Conservation (phyloP, 2,113 vertebrate species). For the Scartelaos histophorus region DNA sequence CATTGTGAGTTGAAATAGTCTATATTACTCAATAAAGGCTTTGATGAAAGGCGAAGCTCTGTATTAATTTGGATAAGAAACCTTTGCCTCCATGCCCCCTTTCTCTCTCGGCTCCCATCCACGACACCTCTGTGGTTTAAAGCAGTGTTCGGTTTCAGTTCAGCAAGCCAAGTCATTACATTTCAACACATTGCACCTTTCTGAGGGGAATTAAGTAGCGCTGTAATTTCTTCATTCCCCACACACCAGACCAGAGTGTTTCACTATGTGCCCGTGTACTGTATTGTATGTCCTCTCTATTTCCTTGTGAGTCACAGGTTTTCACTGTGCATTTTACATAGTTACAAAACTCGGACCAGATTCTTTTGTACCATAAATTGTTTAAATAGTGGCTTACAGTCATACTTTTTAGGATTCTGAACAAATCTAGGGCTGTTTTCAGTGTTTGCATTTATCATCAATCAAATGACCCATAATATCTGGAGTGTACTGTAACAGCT, state of each 20-base stretch:
- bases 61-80: slow-evolving; percentile 76
- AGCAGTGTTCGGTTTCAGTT: slow-evolving; percentile 76
- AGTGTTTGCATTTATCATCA: not conserved
- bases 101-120: slow-evolving; percentile 77
- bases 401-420: not conserved
- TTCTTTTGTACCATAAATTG: not conserved
- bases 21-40: slow-evolving; percentile 69
- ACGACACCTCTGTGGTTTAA: slow-evolving; percentile 75
- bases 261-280: slow-evolving; percentile 37
- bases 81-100: slow-evolving; percentile 73
- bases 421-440: not conserved
- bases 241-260: slow-evolving; percentile 47
- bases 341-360: not conserved
- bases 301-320: slow-evolving; percentile 32
- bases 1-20: slow-evolving; percentile 69
- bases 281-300: slow-evolving; percentile 38
- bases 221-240: slow-evolving; percentile 69
- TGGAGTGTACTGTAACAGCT: not conserved
- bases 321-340: slow-evolving; percentile 5
- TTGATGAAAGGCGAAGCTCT: slow-evolving; percentile 67
- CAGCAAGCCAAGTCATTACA: slow-evolving; percentile 80
- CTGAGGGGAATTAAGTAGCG: slow-evolving; percentile 66
- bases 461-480: not conserved
- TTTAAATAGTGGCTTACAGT: not conserved
- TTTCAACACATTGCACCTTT: slow-evolving; percentile 74